Evolutionary conservation across 1,140 invertebrate species (phyloP).

Genomic region (Chironomus striatipennis): DNA sequence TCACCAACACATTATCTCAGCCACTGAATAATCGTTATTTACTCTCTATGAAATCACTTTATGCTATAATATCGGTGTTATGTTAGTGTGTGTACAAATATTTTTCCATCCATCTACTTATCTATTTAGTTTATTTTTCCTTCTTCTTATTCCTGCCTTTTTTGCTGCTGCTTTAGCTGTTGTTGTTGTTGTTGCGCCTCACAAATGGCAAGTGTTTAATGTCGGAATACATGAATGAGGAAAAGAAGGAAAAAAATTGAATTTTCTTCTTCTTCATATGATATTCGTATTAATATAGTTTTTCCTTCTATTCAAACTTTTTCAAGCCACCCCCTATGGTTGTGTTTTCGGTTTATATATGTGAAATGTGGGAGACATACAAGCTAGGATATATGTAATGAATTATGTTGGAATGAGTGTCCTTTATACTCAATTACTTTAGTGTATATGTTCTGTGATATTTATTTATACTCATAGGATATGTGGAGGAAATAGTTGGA

Average conservation of each 20-base stretch:
- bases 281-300: background rate
- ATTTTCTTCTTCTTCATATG: background rate
- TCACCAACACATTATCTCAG: slow-evolving; percentile 7
- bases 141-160: background rate
- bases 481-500: too few species aligned
- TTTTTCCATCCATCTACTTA: background rate
- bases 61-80: background rate
- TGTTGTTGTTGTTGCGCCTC: too few species aligned
- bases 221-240: background rate
- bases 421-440: too few species aligned
- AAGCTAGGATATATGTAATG: too few species aligned
- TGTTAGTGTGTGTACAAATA: background rate
- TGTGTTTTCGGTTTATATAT: too few species aligned
- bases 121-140: background rate
- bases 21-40: slow-evolving; percentile 13
- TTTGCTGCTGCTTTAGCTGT: too few species aligned
- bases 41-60: background rate
- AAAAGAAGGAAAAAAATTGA: background rate
- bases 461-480: too few species aligned
- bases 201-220: background rate
- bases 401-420: too few species aligned
- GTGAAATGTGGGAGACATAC: too few species aligned
- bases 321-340: too few species aligned
- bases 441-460: too few species aligned
- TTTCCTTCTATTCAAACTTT: too few species aligned